Evolutionary conservation across 2,797 vertebrate genomes (phyloP), one percentile per base, ranked within the genome.

Genomic region (Cossypha heuglini): DNA sequence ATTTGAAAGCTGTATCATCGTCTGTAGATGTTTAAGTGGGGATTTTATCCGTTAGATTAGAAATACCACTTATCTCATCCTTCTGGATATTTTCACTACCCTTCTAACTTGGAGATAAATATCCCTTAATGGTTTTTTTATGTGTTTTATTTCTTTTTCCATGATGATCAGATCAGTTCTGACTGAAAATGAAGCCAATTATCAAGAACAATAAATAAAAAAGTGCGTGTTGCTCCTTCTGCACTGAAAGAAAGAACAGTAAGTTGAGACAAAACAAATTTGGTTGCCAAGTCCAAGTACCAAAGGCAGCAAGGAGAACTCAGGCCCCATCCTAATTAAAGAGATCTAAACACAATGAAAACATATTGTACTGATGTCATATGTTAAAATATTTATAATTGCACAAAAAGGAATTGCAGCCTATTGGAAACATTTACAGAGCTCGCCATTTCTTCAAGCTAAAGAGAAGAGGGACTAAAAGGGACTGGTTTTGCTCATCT

Each of bases 121-220:
- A 95, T 95, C 91, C 94, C 96, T 92, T 97, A 96, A 96, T 97
- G 97, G 67, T 76, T 96, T 95, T 95, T 97, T 95, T 93, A 95
- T 94, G 95, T 89, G 81, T 95, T 97, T 97, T 97, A 96, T 97
- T 97, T 97, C 96, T 96, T 97, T 97, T 95, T 97, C 94, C 94
- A 92, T 85, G 93, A 96, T 96, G 95, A 97, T 95, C 96, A 95
- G 94, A 96, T 97, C 96, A 88, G 89, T 95, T 95, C 91, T 96
- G 88, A 96, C 92, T 95, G 91, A 96, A 97, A 96, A 97, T 5
- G 87, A 94, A 93, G 94, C 94, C 96, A 97, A 91, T 97, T 97
- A 97, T 97, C 96, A 97, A 96, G 97, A 97, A 97, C 94, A 97
- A 93, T 97, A 97, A 97, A 97, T 97, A 97, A 97, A 94, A 97